These are phyloP conservation scores for Erebia ligea DNA, from an alignment of 2,888 invertebrate species.

Conservation along the genomic window DNA sequence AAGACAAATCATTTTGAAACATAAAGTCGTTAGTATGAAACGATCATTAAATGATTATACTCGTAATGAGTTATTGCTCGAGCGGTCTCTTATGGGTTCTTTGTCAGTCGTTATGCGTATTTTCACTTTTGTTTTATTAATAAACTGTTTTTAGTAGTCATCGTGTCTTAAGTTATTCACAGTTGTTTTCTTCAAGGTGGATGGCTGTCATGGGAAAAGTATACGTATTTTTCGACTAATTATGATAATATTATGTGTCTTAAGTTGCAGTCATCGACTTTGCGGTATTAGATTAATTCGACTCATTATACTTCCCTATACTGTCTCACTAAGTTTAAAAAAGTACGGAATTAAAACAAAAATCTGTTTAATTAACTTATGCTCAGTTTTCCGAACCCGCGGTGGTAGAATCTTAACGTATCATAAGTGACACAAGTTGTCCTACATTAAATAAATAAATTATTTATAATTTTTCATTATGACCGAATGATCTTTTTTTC, in stretches of 20 bases:
- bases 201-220: not conserved
- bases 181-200: not conserved
- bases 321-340: too few relatives aligned
- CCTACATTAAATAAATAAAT: too few relatives aligned
- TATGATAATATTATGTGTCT: not conserved
- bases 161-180: slow-evolving; percentile 1
- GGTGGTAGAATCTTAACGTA: too few relatives aligned
- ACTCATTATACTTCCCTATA: too few relatives aligned
- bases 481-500: too few relatives aligned
- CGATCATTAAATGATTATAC: not conserved
- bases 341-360: too few relatives aligned
- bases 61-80: slow-evolving; percentile 21
- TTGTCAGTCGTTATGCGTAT: slow-evolving; percentile 7
- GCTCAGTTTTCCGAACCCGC: too few relatives aligned
- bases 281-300: too few relatives aligned
- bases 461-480: too few relatives aligned
- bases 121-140: slow-evolving; percentile 28
- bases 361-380: too few relatives aligned
- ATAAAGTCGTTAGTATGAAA: not conserved
- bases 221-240: too few relatives aligned
- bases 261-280: not conserved
- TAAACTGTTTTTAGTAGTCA: slow-evolving; percentile 4
- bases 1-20: slow-evolving; percentile 1
- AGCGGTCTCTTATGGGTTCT: slow-evolving; percentile 16
- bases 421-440: too few relatives aligned